phyloP scores from a whole-genome alignment of 2,888 invertebrate genomes.

The Oscheius sp. region DNA sequence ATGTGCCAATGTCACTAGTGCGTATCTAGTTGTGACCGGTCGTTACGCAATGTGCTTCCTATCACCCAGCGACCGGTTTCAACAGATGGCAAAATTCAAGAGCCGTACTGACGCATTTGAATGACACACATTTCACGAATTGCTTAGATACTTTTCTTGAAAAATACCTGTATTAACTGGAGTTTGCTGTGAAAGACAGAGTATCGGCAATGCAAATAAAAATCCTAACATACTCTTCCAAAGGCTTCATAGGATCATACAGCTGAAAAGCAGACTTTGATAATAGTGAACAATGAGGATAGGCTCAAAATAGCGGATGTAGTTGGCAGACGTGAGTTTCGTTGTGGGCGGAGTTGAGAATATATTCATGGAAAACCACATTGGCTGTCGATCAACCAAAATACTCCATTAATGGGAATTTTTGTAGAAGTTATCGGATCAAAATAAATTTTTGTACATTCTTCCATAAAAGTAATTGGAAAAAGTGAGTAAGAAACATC shows the following conservation, averaged over 20 bases:
- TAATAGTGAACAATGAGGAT: conserved; percentile 4
- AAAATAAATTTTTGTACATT: too few relatives aligned
- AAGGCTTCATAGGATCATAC: conserved; percentile 31
- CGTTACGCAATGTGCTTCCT: conserved; percentile 37
- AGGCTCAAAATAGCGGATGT: neutral
- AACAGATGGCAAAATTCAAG: conserved; percentile 12
- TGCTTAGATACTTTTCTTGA: too few relatives aligned
- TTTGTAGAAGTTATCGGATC: too few relatives aligned
- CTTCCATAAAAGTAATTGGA: too few relatives aligned
- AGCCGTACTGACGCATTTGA: neutral
- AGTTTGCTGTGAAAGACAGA: conserved; percentile 23
- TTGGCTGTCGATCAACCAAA: conserved; percentile 30
- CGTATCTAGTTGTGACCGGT: conserved; percentile 35
- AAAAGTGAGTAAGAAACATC: too few relatives aligned
- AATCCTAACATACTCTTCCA: conserved; percentile 24
- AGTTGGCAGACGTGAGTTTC: conserved; percentile 1
- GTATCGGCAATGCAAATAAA: conserved; percentile 17
- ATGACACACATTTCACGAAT: too few relatives aligned
- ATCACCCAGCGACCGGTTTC: conserved; percentile 32
- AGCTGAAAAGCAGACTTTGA: neutral
- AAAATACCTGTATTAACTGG: conserved; percentile 1
- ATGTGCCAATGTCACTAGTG: conserved; percentile 10
- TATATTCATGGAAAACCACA: conserved; percentile 32
- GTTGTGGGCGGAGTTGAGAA: conserved; percentile 23
- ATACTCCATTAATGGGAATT: too few relatives aligned